Conservation (phyloP, 2,888 invertebrate genomes). For the Heteromyza rotundicornis region DNA sequence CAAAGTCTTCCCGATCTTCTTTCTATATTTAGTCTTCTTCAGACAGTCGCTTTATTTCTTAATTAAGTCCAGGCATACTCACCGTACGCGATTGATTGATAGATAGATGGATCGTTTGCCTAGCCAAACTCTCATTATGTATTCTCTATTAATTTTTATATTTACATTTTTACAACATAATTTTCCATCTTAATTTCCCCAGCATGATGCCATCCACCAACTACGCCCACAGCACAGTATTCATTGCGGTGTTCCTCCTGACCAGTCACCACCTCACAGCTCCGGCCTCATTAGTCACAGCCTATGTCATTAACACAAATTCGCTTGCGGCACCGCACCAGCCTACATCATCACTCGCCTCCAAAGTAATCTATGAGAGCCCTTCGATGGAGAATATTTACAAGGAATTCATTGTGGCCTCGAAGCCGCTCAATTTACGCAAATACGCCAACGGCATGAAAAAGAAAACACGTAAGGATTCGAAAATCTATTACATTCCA, state of each 20-base stretch:
- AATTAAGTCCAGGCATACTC: too few relatives aligned
- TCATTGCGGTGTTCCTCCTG: conserved; percentile 13
- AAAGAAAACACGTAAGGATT: conserved; percentile 66
- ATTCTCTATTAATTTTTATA: too few relatives aligned
- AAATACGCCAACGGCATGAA: conserved; percentile 53
- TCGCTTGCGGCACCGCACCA: neutral
- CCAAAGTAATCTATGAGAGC: conserved; percentile 50
- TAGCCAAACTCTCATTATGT: too few relatives aligned
- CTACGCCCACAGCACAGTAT: conserved; percentile 10
- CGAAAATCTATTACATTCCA: conserved; percentile 85
- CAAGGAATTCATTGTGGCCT: conserved; percentile 55
- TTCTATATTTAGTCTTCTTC: too few relatives aligned
- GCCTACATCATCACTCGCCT: conserved; percentile 30
- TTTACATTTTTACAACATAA: neutral
- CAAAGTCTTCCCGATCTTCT: too few relatives aligned
- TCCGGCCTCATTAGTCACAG: conserved; percentile 24
- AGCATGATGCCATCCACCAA: conserved; percentile 30
- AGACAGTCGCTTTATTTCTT: too few relatives aligned
- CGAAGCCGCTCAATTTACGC: conserved; percentile 53
- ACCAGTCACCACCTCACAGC: conserved; percentile 18
- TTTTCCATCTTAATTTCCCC: conserved; percentile 1
- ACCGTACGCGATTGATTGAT: too few relatives aligned
- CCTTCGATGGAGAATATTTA: conserved; percentile 54
- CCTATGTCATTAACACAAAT: conserved; percentile 21
- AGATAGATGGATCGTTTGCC: too few relatives aligned